Percentiles rank a stretch among this genome's conserved stretches.
These are phyloP conservation scores for Procambarus virginalis DNA, from an alignment of 1,140 invertebrate species.

Conservation along the genomic window DNA sequence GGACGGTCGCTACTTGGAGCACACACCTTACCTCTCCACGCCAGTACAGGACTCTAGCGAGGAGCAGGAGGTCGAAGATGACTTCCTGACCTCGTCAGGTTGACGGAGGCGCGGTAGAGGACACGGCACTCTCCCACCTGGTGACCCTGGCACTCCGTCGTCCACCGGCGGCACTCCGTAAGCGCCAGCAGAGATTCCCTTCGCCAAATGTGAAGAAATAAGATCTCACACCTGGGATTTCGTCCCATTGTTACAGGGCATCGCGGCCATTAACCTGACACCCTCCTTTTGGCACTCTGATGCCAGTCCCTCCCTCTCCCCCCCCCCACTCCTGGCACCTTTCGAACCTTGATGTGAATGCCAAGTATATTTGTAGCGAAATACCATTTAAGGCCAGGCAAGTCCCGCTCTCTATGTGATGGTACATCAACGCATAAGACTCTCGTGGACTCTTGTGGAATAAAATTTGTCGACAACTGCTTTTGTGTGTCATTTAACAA, in stretches of 20 bases:
- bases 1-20: neutral
- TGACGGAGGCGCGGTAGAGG: neutral
- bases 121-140: constrained; percentile 13
- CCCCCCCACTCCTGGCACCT: neutral
- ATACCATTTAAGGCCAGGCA: too few relatives aligned
- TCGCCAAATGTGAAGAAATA: neutral
- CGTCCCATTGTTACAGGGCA: too few relatives aligned
- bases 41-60: neutral
- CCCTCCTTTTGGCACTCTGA: too few relatives aligned
- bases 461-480: too few relatives aligned
- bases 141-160: constrained; percentile 11
- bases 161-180: constrained; percentile 1
- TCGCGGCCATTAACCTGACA: too few relatives aligned
- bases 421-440: too few relatives aligned
- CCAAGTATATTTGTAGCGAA: too few relatives aligned
- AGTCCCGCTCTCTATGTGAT: too few relatives aligned
- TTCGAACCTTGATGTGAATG: too few relatives aligned
- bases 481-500: too few relatives aligned
- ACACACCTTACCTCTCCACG: neutral
- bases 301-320: neutral
- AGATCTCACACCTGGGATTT: neutral
- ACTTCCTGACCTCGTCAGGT: neutral
- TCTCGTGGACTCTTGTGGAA: too few relatives aligned
- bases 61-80: constrained; percentile 1
- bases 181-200: constrained; percentile 3